Evolutionary conservation across 2,113 vertebrate species (phyloP), one percentile per base, ranked within the genome.

Genomic region (Hiodon tergisus): DNA sequence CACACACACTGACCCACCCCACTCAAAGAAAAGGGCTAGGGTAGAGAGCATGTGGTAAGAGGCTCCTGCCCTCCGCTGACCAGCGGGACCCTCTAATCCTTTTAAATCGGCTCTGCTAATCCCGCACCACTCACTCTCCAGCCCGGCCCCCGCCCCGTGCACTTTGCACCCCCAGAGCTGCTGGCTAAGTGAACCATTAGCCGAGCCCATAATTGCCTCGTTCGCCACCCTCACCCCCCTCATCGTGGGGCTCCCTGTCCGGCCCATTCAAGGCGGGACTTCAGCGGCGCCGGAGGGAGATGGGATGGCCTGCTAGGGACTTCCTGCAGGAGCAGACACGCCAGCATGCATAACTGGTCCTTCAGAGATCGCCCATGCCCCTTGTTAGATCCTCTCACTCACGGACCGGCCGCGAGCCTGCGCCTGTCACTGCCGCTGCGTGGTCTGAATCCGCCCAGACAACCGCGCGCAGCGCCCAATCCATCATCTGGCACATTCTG

Each of bases 161-260:
- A 63, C 71, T 46, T 63, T 58, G 63, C 81, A 8, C 65, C 60
- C 48, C 55, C 71, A 11, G 13, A 58, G 47, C 67, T 65, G 67
- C 60, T 70, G n/a, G 72, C 80, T 80, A 79, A 8, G 82, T 72
- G 82, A 83, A 75, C 77, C 78, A 83, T 82, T 76, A 88, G 55
- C 58, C 74, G 17, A 46, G n/a, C 58, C 78, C 79, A 80, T 87
- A 85, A 88, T 86, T 83, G 86, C 82, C 86, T 85, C 14, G 87
- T 87, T 88, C 86, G 87, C 85, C 83, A 83, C 86, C 74, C 58
- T 78, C 79, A 83, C 83, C 87, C 87, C 87, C 85, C 81, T 86
- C 81, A 81, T 84, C 86, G 60, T 72, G 81, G 84, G 87, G 85
- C 83, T 79, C 82, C 61, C 83, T 87, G 84, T 79, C 79, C 7